Evolutionary conservation across 1,140 invertebrate species (phyloP).

Genomic region (Hyles vespertilio): DNA sequence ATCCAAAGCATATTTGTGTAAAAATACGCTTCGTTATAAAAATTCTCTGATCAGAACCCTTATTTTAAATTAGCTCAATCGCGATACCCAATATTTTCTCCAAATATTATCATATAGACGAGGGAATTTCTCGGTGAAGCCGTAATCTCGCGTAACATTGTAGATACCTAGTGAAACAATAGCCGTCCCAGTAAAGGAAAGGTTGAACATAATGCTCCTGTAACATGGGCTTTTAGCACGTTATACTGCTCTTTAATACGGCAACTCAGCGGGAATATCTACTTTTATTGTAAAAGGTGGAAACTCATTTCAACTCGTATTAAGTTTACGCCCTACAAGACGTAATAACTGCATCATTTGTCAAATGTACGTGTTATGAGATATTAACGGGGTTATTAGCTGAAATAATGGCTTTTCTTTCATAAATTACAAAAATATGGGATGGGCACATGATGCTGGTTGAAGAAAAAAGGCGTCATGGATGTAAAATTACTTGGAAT

Average conservation of each 20-base stretch:
- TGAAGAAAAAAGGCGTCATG: too few species aligned
- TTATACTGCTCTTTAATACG: conserved; percentile 28
- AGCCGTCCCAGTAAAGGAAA: conserved; percentile 31
- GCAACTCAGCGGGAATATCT: conserved; percentile 17
- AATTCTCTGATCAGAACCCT: too few species aligned
- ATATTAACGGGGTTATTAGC: too few species aligned
- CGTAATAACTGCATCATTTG: conserved; percentile 4
- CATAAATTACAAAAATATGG: too few species aligned
- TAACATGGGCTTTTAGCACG: conserved; percentile 25
- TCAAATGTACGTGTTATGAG: conserved; percentile 2
- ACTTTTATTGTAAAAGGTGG: conserved; percentile 17
- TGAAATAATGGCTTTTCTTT: too few species aligned
- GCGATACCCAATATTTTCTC: neutral
- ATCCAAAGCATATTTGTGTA: neutral
- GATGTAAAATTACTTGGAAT: too few species aligned
- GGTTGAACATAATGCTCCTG: conserved; percentile 26
- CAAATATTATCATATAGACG: conserved; percentile 25
- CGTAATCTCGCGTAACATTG: conserved; percentile 25
- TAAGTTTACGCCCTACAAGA: conserved; percentile 17
- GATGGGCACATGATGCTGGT: too few species aligned
- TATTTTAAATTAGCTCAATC: too few species aligned
- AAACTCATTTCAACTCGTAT: conserved; percentile 21
- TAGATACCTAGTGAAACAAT: conserved; percentile 23
- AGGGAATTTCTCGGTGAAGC: conserved; percentile 17
- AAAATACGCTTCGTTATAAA: too few species aligned